phyloP scores from a whole-genome alignment of 2,797 vertebrate genomes.

The Ispidina lecontei region DNA sequence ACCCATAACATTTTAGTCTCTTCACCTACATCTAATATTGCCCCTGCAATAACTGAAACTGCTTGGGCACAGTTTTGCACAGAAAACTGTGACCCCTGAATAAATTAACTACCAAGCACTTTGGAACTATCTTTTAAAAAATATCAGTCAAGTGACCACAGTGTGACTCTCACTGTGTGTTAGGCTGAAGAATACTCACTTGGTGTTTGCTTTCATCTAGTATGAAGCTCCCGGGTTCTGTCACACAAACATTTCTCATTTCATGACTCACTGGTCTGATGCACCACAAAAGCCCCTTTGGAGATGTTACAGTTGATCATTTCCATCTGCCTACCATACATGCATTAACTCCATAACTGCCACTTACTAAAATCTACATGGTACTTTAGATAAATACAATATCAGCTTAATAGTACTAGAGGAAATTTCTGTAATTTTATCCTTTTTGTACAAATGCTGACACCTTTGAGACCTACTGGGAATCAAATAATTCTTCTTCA shows the following conservation, averaged over 20 bases:
- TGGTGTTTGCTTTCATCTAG: background rate
- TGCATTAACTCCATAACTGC: background rate
- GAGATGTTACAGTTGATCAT: conserved; percentile 43
- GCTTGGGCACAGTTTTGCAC: background rate
- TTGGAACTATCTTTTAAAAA: background rate
- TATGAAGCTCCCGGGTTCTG: background rate
- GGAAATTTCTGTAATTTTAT: background rate
- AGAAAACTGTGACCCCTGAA: background rate
- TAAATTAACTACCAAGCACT: background rate
- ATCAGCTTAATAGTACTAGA: background rate
- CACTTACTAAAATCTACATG: background rate
- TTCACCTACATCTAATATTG: background rate
- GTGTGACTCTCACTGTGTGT: background rate
- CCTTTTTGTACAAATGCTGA: background rate
- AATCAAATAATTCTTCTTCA: background rate
- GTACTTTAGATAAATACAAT: background rate
- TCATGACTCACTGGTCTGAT: conserved; percentile 60
- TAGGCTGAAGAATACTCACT: background rate
- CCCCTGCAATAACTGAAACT: background rate
- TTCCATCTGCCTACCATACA: conserved; percentile 48
- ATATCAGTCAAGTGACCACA: background rate
- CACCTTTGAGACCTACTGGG: background rate
- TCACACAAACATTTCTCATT: conserved; percentile 52
- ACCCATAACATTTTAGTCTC: background rate
- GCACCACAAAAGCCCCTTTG: conserved; percentile 31